Base-by-base conservation (phyloP, 1,140 invertebrate species). In the Aphis craccivora region DNA sequence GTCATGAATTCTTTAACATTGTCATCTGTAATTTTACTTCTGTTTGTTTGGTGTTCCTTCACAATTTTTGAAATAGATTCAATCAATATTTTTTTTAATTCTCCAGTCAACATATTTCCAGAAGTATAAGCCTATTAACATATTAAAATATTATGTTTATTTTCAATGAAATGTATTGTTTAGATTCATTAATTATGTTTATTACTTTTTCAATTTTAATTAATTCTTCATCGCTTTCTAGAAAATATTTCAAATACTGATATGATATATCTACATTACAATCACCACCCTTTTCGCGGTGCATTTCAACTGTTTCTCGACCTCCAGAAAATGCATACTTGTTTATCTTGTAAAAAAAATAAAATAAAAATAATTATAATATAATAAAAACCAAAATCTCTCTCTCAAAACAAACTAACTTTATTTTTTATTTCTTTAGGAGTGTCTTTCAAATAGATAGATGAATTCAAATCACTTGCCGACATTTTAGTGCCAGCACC, bases 251-350 rank as follows among this genome's bases (percentile, higher is more conserved):
- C 4, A 99, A 95, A 96, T 99, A 99, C 95, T 99, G 99, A 96
- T 97, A 99, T 0, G 99, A 98, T 91, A 99, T 97, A 96, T 99
- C 99, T 8, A 99, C 96, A 94, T 98, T 98, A 95, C 99, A 99
- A 95, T 99, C 98, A 8, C 99, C 99, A 60, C 99, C 99, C 86
- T 97, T 95, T 95, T 97, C 96, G 94, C 97, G 95, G 95, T 99
- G 99, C 95, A 99, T 98, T 95, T 99, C 99, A 0, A 99, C 96
- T 1, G 98, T 99, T 25, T 97, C 96, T 95, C 97, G 97, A 48
- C 99, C 99, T 51, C 99, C 99, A 91, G 99, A 99, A 96, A 99
- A 99, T 45, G 99, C 99, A 95, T 99, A 98, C 96, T 99, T 99
- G 95, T 99, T 99, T 67, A 99, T 97, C 97, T 98, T 98, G 94